Conservation (phyloP, 2,888 invertebrate species). For the Mayetiola destructor region DNA sequence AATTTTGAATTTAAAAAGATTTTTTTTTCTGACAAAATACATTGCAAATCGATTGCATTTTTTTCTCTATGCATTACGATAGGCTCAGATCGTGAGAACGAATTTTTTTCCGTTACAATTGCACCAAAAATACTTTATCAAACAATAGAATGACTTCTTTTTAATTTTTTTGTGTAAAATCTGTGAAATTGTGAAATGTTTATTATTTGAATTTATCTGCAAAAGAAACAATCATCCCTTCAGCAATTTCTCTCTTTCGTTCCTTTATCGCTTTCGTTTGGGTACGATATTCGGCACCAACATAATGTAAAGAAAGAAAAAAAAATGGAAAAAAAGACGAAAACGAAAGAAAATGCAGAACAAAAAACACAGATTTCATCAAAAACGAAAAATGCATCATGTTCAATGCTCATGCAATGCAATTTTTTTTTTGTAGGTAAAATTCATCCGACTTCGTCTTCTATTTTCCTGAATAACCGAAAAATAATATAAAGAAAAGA, state of each 20-base stretch:
- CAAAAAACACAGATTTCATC: too few relatives aligned
- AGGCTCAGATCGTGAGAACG: constrained; percentile 8
- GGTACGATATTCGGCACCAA: neutral
- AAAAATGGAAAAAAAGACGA: neutral
- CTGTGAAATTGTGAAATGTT: too few relatives aligned
- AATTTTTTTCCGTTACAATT: constrained; percentile 2
- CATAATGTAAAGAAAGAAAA: constrained; percentile 6
- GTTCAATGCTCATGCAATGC: neutral
- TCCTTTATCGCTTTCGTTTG: neutral
- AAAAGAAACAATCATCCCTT: constrained; percentile 6
- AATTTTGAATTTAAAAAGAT: too few relatives aligned
- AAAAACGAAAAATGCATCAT: too few relatives aligned
- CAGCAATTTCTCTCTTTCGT: neutral
- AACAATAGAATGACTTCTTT: constrained; percentile 6
- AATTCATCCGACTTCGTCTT: too few relatives aligned
- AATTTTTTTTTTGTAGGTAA: constrained; percentile 9
- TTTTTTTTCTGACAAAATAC: too few relatives aligned
- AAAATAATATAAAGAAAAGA: neutral
- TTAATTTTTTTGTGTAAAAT: neutral
- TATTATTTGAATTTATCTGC: neutral
- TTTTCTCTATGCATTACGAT: neutral
- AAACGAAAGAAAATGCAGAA: neutral
- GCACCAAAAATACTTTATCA: constrained; percentile 4
- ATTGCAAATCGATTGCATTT: constrained; percentile 3
- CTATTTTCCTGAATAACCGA: neutral